Base-by-base conservation (phyloP, 1,140 invertebrate genomes). In the Forficula auricularia region DNA sequence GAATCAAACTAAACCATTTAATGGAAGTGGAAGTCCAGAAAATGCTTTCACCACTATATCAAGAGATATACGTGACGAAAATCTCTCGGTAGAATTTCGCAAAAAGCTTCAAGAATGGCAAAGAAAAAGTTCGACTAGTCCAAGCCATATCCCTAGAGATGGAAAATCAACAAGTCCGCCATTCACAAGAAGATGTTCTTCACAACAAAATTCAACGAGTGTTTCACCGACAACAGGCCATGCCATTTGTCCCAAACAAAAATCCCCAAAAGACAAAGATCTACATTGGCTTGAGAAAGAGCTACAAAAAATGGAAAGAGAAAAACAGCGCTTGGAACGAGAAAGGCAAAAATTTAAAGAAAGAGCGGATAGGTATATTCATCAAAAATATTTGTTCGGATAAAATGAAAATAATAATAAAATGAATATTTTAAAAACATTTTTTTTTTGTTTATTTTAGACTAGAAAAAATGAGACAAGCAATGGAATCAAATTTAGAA, bases 21-120 rank as follows among this genome's bases (percentile, higher is more conserved):
- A 8, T 9, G 19, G 7, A 16, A 12, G 12, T 2, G 14, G 3
- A 38, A 38, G n/a, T 18, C 16, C 1, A 38, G 35, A 22, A 38
- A 40, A 20, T 20, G 7, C 27, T 37, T 38, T 15, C 18, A 27
- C 12, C 20, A 41, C 20, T 14, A 22, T 37, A 8, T 40, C n/a
- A 20, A 52, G 13, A 41, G 66, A 20, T 63, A 65, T 44, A 67
- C 66, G 51, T 60, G 75, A 81, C 48, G 75, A 79, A 35, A 71
- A 78, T 50, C 54, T 83, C 3, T 76, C 78, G 2, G 70, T 75
- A 1, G 79, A 83, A 46, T 85, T 85, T 56, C 70, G 74, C 31
- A 82, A 82, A 59, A 87, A 87, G 57, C 60, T 88, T 1, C 71
- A 79, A 48, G 83, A 88, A 54, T 88, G 82, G 83, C 75, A 85